phyloP scores from a whole-genome alignment of 2,888 invertebrate genomes.

The Empis livida region DNA sequence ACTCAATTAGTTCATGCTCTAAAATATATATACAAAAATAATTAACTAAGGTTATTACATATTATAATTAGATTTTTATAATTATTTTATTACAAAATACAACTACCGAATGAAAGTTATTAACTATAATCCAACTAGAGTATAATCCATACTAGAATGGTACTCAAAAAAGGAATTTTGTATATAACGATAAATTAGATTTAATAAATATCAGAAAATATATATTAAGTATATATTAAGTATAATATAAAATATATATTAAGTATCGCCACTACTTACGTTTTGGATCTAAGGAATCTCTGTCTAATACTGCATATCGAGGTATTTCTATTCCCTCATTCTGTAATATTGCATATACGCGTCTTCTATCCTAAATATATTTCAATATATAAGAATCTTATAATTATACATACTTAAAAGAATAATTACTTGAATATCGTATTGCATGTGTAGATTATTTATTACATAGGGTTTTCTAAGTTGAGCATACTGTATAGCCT shows the following conservation, averaged over 20 bases:
- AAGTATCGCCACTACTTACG: slow-evolving; percentile 47
- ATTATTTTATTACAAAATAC: too few relatives aligned
- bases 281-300: slow-evolving; percentile 84
- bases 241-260: too few relatives aligned
- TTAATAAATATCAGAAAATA: too few relatives aligned
- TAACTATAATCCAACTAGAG: too few relatives aligned
- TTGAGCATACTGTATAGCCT: slow-evolving; percentile 92
- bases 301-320: slow-evolving; percentile 89
- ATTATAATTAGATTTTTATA: too few relatives aligned
- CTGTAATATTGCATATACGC: slow-evolving; percentile 89
- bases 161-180: too few relatives aligned
- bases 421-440: slow-evolving; percentile 71
- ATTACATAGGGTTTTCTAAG: slow-evolving; percentile 91
- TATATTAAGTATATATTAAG: too few relatives aligned
- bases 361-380: slow-evolving; percentile 61
- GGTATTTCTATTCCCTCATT: slow-evolving; percentile 95
- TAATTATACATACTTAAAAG: slow-evolving; percentile 3
- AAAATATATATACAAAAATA: too few relatives aligned
- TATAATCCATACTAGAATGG: too few relatives aligned
- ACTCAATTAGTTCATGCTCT: slow-evolving; percentile 87
- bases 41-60: too few relatives aligned
- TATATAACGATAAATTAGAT: too few relatives aligned
- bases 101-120: too few relatives aligned
- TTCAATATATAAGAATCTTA: slow-evolving; percentile 3
- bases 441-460: slow-evolving; percentile 97